Base-by-base conservation (phyloP, 2,113 vertebrate species). In the Oreochromis niloticus region DNA sequence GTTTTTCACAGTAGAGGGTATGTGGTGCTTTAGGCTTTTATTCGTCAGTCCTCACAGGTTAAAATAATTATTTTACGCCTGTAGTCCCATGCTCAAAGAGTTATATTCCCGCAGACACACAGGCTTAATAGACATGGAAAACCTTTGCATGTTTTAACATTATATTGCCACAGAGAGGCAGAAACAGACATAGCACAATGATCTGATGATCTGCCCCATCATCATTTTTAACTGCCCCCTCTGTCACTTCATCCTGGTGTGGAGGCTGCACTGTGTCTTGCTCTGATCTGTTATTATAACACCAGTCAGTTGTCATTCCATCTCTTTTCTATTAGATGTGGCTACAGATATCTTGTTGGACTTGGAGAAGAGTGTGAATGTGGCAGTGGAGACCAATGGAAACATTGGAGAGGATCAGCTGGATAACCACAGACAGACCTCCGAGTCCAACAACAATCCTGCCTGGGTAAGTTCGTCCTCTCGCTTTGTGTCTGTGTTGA, bases 261-360 rank as follows among this genome's bases (percentile, higher is more conserved):
- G 43, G 24, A 30, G 41, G 13, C 68, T 73, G 71, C 75, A 36
- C 30, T 36, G 30, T 79, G 9, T 78, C 9, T 80, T 39, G 22
- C n/a, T 14, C 22, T 56, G 13, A 34, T 41, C 7, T 4, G 36
- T 56, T 41, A 80, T 22, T 24, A 27, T 52, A 80, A 22, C 50
- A 56, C 12, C 30, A 54, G 39, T 56, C n/a, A 14, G 22, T 30
- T 48, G 43, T 75, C 43, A 48, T 17, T 85, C 4, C 3, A 7
- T 84, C 17, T 5, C 19, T 61, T 79, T 54, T 41, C 6, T 10
- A 8, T 2, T 46, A 98, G 97, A 95, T 86, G 97, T 96, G 59
- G 96, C 96, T 68, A 96, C 96, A 0, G 97, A 97, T 80, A 97
- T 96, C 93, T 91, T 99, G 27, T 88, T 99, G 93, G 97, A 98